Percentiles rank a stretch among this genome's conserved stretches.
These are phyloP conservation scores for Rhyacophila evoluta DNA, from an alignment of 2,888 invertebrate genomes.

Conservation along the genomic window DNA sequence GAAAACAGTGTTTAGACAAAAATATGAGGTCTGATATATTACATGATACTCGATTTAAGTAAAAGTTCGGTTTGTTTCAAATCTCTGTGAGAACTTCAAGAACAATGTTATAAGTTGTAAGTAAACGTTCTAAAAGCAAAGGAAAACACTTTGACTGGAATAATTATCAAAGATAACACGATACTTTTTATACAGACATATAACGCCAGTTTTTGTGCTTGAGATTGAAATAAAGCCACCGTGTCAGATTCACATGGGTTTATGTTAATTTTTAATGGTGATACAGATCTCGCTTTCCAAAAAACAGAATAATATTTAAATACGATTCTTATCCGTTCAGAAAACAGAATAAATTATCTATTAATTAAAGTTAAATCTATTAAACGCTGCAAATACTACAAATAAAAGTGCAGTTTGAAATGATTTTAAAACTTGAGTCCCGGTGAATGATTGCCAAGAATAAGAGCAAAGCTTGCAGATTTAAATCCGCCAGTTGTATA, in stretches of 20 bases:
- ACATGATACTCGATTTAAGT: neutral
- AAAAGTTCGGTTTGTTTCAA: neutral
- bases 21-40: neutral
- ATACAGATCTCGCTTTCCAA: conserved; percentile 33
- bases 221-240: conserved; percentile 20
- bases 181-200: neutral
- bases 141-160: neutral
- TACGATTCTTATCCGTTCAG: neutral
- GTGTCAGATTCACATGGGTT: neutral
- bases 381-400: neutral
- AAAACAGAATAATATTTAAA: conserved; percentile 31
- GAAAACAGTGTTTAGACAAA: neutral
- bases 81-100: neutral
- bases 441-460: no score
- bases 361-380: neutral
- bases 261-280: conserved; percentile 36
- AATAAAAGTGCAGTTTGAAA: neutral
- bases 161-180: neutral
- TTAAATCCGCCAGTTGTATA: no score
- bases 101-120: neutral
- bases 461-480: no score
- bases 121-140: neutral
- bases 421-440: no score
- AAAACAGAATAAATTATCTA: conserved; percentile 13
- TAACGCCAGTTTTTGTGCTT: neutral